Percentiles rank a stretch among this genome's conserved stretches.
Conservation (phyloP, 1,140 invertebrate species). For the Musca vetustissima region DNA sequence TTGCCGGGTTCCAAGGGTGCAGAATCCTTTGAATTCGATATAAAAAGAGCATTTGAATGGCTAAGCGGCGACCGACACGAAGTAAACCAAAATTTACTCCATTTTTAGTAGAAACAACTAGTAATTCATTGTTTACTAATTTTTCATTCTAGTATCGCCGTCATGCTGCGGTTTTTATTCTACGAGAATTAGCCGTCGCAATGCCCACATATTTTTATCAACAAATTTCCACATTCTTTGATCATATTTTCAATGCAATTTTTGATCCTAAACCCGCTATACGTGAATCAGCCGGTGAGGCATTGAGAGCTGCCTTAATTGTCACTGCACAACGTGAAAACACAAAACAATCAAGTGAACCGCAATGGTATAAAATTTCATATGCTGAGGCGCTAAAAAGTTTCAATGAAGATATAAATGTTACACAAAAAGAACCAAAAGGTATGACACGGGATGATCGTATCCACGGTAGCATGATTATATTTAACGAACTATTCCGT, state of each 20-base stretch:
- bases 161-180: constrained; percentile 87
- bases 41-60: constrained; percentile 93
- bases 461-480: constrained; percentile 89
- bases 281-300: constrained; percentile 89
- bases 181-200: constrained; percentile 91
- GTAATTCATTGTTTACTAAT: not conserved
- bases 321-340: constrained; percentile 94
- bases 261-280: constrained; percentile 91
- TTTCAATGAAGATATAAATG: constrained; percentile 68
- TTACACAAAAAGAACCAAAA: constrained; percentile 66
- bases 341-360: constrained; percentile 84
- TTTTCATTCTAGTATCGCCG: constrained; percentile 65
- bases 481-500: constrained; percentile 91
- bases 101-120: too few species aligned
- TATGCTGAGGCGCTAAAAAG: constrained; percentile 84
- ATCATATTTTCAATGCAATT: constrained; percentile 90
- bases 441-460: constrained; percentile 85
- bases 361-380: constrained; percentile 89
- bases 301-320: constrained; percentile 86
- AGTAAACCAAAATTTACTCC: constrained; percentile 51
- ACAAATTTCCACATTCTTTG: constrained; percentile 95
- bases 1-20: constrained; percentile 91
- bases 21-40: constrained; percentile 95
- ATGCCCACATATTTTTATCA: constrained; percentile 99
- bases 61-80: constrained; percentile 86